Evolutionary conservation across 2,113 vertebrate genomes (phyloP), one percentile per base, ranked within the genome.

Genomic region (Prunella fulvescens): DNA sequence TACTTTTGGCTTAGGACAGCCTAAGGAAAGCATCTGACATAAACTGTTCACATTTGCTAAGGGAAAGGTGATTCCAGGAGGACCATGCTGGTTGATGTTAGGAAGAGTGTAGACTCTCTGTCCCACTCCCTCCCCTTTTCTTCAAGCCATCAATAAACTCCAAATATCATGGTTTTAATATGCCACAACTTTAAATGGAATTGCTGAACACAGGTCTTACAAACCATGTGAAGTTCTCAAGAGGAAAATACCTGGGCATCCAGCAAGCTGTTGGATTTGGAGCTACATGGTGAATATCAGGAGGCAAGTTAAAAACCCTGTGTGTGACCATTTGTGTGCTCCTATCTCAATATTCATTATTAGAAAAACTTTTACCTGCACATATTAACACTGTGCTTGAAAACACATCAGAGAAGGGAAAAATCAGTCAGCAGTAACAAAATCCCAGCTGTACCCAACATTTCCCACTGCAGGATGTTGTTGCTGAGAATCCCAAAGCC

Each of bases 81-180:
- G 14, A 69, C 2, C 10, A 9, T 1, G 14, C 22, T 78, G 40
- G 28, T 2, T 48, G 35, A 44, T 6, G 14, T 16, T 14, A 42
- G 29, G 11, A 37, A 14, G 31, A 65, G 19, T 1, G 0, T 0
- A 20, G 26, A 12, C 17, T 72, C 48, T 51, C 24, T 77, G 53
- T 65, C 6, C 37, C n/a, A 80, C 9, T 14, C 4, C 1, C 0
- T 53, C 5, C 4, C 4, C 18, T 29, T 31, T 65, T 9, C 33
- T 42, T 61, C n/a, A 22, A 90, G 48, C 15, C 44, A 69, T 19
- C 19, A 18, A 7, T 47, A 65, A 76, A 25, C 42, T 29, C 47
- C 42, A 70, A 70, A 73, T 9, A 6, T 33, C 35, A 11, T 4
- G 6, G 19, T 88, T 83, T 62, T 33, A 35, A 37, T 3, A 48